These are phyloP conservation scores for Holacanthus passer DNA, from an alignment of 2,113 vertebrate species.

Conservation along the genomic window DNA sequence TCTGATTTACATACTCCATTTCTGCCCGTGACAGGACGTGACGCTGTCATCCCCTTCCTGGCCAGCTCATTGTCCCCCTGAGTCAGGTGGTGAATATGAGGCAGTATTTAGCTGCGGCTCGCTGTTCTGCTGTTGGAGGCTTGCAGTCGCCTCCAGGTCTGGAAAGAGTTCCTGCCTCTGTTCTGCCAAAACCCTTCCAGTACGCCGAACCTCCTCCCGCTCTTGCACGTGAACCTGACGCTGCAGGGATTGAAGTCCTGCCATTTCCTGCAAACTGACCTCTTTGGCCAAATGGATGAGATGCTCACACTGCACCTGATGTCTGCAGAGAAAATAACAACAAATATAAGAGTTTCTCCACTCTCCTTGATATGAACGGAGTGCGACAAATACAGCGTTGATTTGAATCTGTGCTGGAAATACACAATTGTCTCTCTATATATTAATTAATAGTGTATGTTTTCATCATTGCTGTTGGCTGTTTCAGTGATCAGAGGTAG, in stretches of 20 bases:
- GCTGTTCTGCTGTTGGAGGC: conserved; percentile 1
- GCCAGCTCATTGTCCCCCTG: conserved; percentile 18
- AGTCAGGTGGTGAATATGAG: conserved; percentile 28
- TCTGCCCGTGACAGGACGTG: conserved; percentile 1
- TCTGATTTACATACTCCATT: conserved; percentile 10
- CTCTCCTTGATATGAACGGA: neutral
- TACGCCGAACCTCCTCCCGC: conserved; percentile 33
- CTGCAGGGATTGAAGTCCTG: conserved; percentile 20
- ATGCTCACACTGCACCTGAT: conserved; percentile 34
- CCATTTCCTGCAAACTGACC: conserved; percentile 48
- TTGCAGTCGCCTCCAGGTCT: conserved; percentile 45
- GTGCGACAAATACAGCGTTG: neutral
- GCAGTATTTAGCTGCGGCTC: conserved; percentile 28
- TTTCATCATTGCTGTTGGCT: conserved; percentile 19
- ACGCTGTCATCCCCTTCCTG: conserved; percentile 1
- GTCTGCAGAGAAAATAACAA: conserved; percentile 10
- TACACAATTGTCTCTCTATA: neutral
- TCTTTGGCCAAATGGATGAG: conserved; percentile 51
- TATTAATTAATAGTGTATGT: no score
- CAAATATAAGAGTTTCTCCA: neutral
- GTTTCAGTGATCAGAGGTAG: conserved; percentile 39
- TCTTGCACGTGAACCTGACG: conserved; percentile 49
- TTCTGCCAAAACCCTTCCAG: conserved; percentile 40
- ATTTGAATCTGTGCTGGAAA: neutral
- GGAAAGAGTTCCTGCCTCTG: conserved; percentile 28